Evolutionary conservation across 2,888 invertebrate species (phyloP), one percentile per base, ranked within the genome.

Genomic region (Trachelus stipa): DNA sequence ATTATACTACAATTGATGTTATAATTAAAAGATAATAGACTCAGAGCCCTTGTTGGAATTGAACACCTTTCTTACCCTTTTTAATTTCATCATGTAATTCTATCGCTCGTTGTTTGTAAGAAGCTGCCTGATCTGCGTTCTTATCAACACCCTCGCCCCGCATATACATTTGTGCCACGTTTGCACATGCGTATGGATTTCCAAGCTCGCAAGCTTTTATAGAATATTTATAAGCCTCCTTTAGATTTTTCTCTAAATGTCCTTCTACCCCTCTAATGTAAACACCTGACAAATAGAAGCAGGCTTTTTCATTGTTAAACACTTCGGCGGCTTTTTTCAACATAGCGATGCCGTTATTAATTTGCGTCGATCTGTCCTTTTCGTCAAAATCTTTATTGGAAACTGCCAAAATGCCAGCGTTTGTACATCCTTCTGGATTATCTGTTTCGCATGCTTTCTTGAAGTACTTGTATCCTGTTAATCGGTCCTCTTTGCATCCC

Each of bases 131-230:
- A 78, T 94, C 94, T 75, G 92, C 88, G 91, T 96, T 95, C 88
- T 96, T 95, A 76, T 94, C 94, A 0, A 95, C 95, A 1, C 98
- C 98, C 82, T 98, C 97, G 23, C 98, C 98, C 88, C 94, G 94
- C 56, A 93, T 93, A 90, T 97, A 96, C 96, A 98, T 97, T 90
- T 96, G 94, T 88, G 97, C 96, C 1, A 98, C 92, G 92, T 98
- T 98, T 0, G 96, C 96, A 92, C 99, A 99, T 0, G 97, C 96
- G 88, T 95, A 96, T 90, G 97, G 94, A 88, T 98, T 96, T 0
- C 96, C 96, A 0, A 95, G 91, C 81, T 97, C 96, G 90, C 99
- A 99, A 0, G 96, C 97, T 90, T 95, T 95, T 79, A 93, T 92
- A 0, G 97, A 95, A 87, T 94, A 96, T 68, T 94, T 92, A 90